Percentiles rank a stretch among this genome's conserved stretches.
Conservation (phyloP, 2,113 vertebrate genomes). For the Cyrtonyx montezumae region DNA sequence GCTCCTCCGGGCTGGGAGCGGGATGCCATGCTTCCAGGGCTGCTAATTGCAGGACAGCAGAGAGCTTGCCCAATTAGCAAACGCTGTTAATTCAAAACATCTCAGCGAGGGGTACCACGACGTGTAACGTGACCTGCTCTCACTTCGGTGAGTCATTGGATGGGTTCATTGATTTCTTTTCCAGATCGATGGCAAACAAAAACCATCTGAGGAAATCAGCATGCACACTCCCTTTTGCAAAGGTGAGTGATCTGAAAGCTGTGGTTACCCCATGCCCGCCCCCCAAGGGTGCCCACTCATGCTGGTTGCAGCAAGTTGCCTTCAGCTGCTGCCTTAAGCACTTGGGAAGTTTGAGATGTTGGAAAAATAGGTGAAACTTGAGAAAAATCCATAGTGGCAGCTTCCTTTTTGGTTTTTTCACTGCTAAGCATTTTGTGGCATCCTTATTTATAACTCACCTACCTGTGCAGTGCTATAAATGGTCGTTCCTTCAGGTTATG, state of each 20-base stretch:
- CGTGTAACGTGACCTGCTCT: background rate
- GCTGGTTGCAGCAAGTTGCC: background rate
- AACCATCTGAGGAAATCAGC: accelerated
- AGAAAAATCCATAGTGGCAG: background rate
- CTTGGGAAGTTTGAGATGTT: background rate
- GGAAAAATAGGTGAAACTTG: accelerated
- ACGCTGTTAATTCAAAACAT: constrained; percentile 18
- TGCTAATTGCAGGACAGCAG: background rate
- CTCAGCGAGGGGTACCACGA: background rate
- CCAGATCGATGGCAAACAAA: background rate
- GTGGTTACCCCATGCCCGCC: background rate
- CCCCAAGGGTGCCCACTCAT: background rate
- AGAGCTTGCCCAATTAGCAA: constrained; percentile 4
- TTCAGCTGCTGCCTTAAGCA: background rate
- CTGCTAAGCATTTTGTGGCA: accelerated
- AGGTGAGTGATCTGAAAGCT: background rate
- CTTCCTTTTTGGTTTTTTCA: background rate
- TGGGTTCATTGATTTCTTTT: background rate
- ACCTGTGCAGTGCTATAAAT: accelerated
- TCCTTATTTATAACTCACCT: accelerated
- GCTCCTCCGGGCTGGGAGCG: accelerated
- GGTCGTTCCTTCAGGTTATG: accelerated
- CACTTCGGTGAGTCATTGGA: background rate
- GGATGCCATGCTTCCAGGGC: background rate
- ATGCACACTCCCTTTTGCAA: accelerated